Evolutionary conservation across 2,113 vertebrate genomes (phyloP).

Genomic region (Rhinolophus ferrumequinum): DNA sequence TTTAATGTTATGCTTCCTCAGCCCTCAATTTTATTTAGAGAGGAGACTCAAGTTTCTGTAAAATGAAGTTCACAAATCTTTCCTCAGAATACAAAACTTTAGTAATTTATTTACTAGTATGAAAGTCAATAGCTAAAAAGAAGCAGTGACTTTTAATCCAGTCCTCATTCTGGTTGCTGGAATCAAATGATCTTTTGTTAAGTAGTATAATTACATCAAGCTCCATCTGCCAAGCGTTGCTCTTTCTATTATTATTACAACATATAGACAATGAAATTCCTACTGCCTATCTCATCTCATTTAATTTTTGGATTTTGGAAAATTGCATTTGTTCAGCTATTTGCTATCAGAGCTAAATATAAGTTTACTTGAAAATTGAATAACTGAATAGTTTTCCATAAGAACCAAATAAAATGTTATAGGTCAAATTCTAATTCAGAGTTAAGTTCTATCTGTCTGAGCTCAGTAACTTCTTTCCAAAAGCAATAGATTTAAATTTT

Average conservation of each 20-base stretch:
- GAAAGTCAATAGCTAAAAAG: background rate
- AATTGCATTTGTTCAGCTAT: constrained; percentile 54
- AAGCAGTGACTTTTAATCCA: background rate
- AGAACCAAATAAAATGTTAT: constrained; percentile 44
- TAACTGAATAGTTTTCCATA: background rate
- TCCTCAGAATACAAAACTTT: background rate
- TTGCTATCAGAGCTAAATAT: constrained; percentile 51
- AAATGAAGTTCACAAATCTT: background rate
- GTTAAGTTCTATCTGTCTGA: background rate
- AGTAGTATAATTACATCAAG: background rate
- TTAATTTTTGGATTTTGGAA: constrained; percentile 52
- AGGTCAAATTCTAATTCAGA: constrained; percentile 23
- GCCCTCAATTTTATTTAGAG: background rate
- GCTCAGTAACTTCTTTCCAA: constrained; percentile 28
- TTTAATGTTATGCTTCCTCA: background rate
- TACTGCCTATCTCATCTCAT: background rate
- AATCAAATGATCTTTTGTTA: constrained; percentile 17
- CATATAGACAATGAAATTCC: constrained; percentile 46
- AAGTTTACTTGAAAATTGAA: constrained; percentile 54
- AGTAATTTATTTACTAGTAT: background rate
- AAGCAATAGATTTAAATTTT: constrained; percentile 25
- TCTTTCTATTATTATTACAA: background rate
- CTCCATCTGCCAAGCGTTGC: background rate
- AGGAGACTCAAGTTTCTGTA: background rate
- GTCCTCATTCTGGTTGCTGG: background rate